phyloP scores from a whole-genome alignment of 2,888 invertebrate genomes.

The Mantis religiosa region DNA sequence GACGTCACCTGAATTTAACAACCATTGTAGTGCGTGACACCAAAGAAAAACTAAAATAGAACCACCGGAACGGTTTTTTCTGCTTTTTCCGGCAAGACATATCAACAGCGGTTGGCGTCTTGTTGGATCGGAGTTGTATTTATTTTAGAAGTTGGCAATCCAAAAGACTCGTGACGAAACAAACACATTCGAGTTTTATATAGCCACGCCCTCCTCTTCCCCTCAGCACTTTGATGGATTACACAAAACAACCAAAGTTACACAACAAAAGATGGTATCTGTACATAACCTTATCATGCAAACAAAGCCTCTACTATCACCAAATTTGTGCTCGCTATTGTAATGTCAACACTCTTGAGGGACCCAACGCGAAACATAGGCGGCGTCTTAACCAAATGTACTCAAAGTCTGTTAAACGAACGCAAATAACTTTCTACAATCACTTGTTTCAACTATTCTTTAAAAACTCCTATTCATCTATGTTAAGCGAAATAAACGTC shows the following conservation, averaged over 20 bases:
- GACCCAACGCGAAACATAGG: not conserved
- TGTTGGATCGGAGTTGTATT: not conserved
- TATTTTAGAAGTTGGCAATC: not conserved
- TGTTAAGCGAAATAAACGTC: no score
- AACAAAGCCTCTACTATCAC: not conserved
- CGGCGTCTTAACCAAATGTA: no score
- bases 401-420: no score
- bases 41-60: not conserved
- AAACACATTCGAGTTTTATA: not conserved
- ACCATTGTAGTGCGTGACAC: not conserved
- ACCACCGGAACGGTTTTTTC: not conserved
- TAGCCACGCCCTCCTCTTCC: not conserved
- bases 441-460: no score
- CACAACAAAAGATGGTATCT: not conserved
- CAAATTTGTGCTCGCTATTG: not conserved
- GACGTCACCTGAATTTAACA: not conserved
- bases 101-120: not conserved
- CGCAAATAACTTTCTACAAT: no score
- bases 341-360: not conserved
- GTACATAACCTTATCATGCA: not conserved
- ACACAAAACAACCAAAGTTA: not conserved
- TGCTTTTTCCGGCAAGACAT: not conserved
- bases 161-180: not conserved
- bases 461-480: no score
- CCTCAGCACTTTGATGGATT: not conserved